Conservation (phyloP, 2,797 vertebrate species). For the Nasua narica region DNA sequence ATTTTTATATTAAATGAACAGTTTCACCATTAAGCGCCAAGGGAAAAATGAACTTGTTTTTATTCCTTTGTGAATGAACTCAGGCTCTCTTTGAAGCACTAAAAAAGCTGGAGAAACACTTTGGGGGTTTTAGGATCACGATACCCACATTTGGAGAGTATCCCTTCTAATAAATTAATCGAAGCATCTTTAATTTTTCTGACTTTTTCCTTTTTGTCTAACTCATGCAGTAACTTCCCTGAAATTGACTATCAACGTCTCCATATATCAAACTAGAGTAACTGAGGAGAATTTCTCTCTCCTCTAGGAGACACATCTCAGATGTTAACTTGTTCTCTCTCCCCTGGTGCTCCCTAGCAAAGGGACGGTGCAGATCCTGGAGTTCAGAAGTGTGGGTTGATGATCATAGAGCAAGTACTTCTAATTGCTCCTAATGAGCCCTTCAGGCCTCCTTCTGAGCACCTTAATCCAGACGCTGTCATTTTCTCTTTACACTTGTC, state of each 20-base stretch:
- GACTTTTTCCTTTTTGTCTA: neutral
- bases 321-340: neutral
- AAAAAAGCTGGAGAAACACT: neutral
- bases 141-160: neutral
- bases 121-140: neutral
- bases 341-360: neutral
- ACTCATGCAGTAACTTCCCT: neutral
- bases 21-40: neutral
- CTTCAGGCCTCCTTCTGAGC: neutral
- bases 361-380: neutral
- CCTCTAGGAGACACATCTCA: neutral
- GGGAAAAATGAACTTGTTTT: neutral
- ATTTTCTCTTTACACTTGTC: neutral
- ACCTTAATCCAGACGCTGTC: neutral
- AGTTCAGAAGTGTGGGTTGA: neutral
- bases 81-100: neutral
- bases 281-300: neutral
- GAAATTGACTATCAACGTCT: neutral
- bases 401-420: neutral
- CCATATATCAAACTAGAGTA: neutral
- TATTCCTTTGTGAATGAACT: neutral
- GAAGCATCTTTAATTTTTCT: neutral
- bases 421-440: constrained; percentile 43
- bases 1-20: constrained; percentile 38
- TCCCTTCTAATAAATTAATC: neutral